Conservation (phyloP, 2,888 invertebrate genomes). For the Megalurothrips usitatus region DNA sequence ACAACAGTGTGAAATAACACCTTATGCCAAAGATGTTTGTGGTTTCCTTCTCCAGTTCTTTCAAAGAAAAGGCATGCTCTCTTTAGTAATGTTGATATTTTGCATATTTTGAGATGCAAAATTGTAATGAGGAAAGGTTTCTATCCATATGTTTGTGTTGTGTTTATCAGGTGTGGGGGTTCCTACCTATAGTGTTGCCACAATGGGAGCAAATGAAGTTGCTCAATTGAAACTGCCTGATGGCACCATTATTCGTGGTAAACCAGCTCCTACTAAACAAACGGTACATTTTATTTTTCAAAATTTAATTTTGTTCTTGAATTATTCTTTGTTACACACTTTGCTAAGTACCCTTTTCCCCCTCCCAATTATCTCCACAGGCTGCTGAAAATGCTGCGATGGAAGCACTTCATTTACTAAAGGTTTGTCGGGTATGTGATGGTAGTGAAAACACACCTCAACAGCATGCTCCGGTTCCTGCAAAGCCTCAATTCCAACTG, state of each 20-base stretch:
- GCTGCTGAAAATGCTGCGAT: neutral
- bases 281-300: neutral
- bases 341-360: neutral
- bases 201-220: neutral
- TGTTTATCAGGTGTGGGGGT: neutral
- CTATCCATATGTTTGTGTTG: neutral
- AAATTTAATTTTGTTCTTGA: neutral
- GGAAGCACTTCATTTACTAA: neutral
- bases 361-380: neutral
- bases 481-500: neutral
- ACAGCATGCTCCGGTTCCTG: neutral
- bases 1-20: neutral
- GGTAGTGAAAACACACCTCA: neutral
- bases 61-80: neutral
- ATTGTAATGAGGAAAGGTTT: neutral
- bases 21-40: slow-evolving; percentile 1
- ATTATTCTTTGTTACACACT: neutral
- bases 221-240: neutral
- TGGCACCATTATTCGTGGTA: neutral
- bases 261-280: neutral
- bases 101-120: neutral
- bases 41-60: neutral
- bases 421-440: slow-evolving; percentile 1
- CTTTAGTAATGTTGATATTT: neutral
- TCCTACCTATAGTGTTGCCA: neutral